These are phyloP conservation scores for Gambelia wislizenii DNA, from an alignment of 2,797 vertebrate species.

Conservation along the genomic window DNA sequence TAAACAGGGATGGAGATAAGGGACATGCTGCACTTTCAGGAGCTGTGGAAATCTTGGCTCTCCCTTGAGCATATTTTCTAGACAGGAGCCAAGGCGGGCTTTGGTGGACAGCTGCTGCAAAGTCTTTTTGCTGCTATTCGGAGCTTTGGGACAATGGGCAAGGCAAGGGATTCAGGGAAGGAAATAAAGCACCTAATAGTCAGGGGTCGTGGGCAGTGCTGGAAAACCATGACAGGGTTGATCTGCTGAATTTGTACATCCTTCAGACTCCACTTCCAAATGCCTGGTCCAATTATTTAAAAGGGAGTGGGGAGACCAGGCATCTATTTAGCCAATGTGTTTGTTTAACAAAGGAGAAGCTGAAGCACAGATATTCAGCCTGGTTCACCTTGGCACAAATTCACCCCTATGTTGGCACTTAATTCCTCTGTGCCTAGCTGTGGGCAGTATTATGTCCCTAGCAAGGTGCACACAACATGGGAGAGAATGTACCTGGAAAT, in stretches of 20 bases:
- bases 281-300: background rate
- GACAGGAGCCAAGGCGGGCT: slow-evolving; percentile 16
- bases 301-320: background rate
- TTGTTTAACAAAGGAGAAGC: background rate
- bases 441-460: background rate
- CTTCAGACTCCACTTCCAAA: background rate
- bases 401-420: background rate
- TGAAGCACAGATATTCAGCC: background rate
- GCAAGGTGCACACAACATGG: background rate
- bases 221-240: too few species aligned
- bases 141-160: background rate
- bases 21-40: slow-evolving; percentile 23
- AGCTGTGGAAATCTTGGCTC: slow-evolving; percentile 37
- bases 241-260: background rate
- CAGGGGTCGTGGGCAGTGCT: background rate
- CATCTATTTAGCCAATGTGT: background rate
- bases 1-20: slow-evolving; percentile 44
- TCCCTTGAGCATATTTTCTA: slow-evolving; percentile 4
- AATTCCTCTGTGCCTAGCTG: background rate
- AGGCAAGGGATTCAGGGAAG: background rate
- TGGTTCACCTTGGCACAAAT: background rate
- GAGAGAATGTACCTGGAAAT: background rate
- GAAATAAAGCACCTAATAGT: background rate
- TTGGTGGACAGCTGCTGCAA: background rate
- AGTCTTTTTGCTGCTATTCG: background rate